Evolutionary conservation across 2,113 vertebrate species (phyloP), one percentile per base, ranked within the genome.

Genomic region (Amphiprion percula): DNA sequence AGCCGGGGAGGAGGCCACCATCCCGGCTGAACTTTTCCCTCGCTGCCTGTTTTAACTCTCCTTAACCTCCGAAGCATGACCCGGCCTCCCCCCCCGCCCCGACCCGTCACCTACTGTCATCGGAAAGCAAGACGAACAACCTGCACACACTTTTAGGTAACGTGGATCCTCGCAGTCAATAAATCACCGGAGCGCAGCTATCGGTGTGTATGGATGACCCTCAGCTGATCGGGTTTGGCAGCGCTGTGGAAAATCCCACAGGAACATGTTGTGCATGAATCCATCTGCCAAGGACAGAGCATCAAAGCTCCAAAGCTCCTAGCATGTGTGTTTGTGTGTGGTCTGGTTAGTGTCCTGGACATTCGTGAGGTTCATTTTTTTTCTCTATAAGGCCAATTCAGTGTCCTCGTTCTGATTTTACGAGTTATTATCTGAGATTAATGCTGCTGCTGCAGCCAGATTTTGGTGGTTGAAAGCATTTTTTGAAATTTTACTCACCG

Each of bases 31-130:
- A 73, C 79, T 82, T 62, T 37, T 79, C 47, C 21, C 23, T 84
- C 74, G 30, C 50, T 47, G 77, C 72, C 81, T 82, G 86, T 77
- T 88, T 87, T 70, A 81, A 91, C 76, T 89, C 84, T 80, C 21
- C 74, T 15, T 75, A 61, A 85, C 88, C 76, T 91, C 63, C 49
- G 85, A 77, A 84, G 62, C 62, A 19, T 62, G 84, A 90, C 86
- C 84, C 28, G 44, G 87, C 88, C 89, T 84, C 76, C 47, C 55
- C 58, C 64, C 89, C 82, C 76, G 47, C 53, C 59, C 64, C 65
- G 59, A 55, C 74, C 79, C 58, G 74, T 92, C 85, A 84, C 78
- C 68, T 55, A 68, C 86, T 88, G 68, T 84, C 83, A 77, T 76
- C 82, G 68, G 52, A 70, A 68, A 77, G 69, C 63, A 68, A 67